A percentile compares a stretch with the other conserved stretches of the same genome.
These are phyloP conservation scores for Microcebus murinus DNA, from an alignment of 2,113 vertebrate species.

Conservation along the genomic window DNA sequence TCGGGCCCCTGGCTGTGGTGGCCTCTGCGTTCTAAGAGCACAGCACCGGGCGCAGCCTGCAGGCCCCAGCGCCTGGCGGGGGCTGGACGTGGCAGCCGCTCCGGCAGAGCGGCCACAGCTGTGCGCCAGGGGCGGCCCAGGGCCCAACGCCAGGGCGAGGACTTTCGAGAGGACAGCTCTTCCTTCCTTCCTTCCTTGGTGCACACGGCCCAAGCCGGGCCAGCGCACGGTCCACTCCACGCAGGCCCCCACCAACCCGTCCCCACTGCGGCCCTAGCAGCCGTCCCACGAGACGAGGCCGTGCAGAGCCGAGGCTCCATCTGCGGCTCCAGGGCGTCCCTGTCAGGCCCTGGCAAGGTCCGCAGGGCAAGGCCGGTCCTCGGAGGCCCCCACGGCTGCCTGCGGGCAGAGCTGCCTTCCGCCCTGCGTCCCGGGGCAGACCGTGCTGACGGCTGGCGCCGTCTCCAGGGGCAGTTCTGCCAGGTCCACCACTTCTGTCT, in stretches of 20 bases:
- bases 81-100: not conserved
- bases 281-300: no score
- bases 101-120: not conserved
- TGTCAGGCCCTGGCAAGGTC: no score
- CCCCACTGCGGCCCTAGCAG: not conserved
- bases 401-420: not conserved
- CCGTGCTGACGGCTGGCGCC: no score
- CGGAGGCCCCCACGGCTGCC: not conserved
- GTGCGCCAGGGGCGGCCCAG: fast-evolving
- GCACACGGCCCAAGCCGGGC: not conserved
- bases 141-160: not conserved
- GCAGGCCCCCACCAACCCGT: fast-evolving
- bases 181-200: not conserved
- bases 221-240: fast-evolving
- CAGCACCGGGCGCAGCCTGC: fast-evolving
- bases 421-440: not conserved
- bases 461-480: not conserved
- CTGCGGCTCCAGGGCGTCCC: fast-evolving
- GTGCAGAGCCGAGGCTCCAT: not conserved
- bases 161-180: not conserved
- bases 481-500: no score
- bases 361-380: not conserved
- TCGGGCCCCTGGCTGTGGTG: not conserved
- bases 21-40: fast-evolving
- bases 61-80: fast-evolving